A percentile compares a stretch with the other conserved stretches of the same genome.
phyloP scores from a whole-genome alignment of 1,140 invertebrate species.

The Dendroctonus valens region DNA sequence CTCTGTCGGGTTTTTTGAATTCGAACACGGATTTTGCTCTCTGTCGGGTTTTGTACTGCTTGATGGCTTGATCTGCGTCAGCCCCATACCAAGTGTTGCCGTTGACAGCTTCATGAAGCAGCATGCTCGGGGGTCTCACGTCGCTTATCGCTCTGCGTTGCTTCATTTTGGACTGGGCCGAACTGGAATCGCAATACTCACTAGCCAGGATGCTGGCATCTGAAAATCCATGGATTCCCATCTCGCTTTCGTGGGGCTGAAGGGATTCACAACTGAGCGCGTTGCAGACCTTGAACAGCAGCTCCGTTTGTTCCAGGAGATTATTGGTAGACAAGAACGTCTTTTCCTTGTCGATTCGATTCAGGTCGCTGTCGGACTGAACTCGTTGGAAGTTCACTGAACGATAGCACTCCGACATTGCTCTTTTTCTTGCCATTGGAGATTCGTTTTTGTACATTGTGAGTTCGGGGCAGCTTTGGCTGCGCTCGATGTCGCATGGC shows the following conservation, averaged over 20 bases:
- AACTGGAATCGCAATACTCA: constrained; percentile 57
- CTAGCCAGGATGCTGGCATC: constrained; percentile 63
- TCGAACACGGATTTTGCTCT: constrained; percentile 28
- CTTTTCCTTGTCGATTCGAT: constrained; percentile 71
- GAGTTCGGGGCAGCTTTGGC: constrained; percentile 62
- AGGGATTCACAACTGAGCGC: constrained; percentile 62
- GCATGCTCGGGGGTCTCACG: constrained; percentile 49
- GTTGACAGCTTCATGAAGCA: constrained; percentile 51
- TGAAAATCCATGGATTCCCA: constrained; percentile 46
- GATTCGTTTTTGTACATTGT: constrained; percentile 54
- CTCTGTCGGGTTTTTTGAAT: constrained; percentile 27
- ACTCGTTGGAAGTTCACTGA: constrained; percentile 59
- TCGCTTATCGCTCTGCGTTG: constrained; percentile 56
- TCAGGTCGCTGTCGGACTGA: constrained; percentile 72
- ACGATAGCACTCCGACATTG: constrained; percentile 57
- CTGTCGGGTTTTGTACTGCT: constrained; percentile 50
- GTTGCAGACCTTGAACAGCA: constrained; percentile 72
- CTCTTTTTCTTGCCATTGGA: constrained; percentile 58
- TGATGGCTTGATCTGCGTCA: constrained; percentile 51
- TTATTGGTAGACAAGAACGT: constrained; percentile 62
- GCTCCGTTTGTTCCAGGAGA: constrained; percentile 67
- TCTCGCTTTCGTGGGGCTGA: constrained; percentile 45
- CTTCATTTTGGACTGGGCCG: constrained; percentile 47
- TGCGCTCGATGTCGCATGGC: constrained; percentile 47
- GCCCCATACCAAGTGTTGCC: constrained; percentile 70